Conservation (phyloP, 2,888 invertebrate genomes). For the Lamproptera curius region DNA sequence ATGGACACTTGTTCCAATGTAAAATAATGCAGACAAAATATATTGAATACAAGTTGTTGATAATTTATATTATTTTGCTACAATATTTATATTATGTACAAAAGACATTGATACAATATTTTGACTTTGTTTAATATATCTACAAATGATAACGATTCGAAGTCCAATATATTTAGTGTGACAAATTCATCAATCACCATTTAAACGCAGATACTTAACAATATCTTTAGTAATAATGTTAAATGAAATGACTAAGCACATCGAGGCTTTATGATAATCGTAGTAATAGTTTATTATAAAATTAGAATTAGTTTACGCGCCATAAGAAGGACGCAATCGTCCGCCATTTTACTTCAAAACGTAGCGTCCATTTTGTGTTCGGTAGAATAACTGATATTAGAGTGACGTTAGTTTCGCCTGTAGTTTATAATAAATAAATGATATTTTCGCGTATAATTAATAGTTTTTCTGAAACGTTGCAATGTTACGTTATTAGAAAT, state of each 20-base stretch:
- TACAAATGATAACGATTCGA: constrained; percentile 10
- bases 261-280: not conserved
- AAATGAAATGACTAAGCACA: not conserved
- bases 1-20: no score
- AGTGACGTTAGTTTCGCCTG: no score
- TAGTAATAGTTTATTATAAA: not conserved
- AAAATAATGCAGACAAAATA: no score
- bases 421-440: constrained; percentile 2
- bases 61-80: constrained; percentile 7
- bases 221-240: not conserved
- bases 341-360: constrained; percentile 26
- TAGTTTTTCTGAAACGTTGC: no score
- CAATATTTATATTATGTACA: no score
- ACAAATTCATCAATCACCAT: not conserved
- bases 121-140: no score
- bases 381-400: constrained; percentile 14
- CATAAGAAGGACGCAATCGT: constrained; percentile 13
- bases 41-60: no score
- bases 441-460: not conserved
- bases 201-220: not conserved
- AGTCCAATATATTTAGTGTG: constrained; percentile 7
- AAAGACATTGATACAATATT: no score
- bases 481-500: no score
- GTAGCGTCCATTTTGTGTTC: constrained; percentile 30
- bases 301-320: constrained; percentile 1